Conservation (phyloP, 2,797 vertebrate species). For the Emys orbicularis region DNA sequence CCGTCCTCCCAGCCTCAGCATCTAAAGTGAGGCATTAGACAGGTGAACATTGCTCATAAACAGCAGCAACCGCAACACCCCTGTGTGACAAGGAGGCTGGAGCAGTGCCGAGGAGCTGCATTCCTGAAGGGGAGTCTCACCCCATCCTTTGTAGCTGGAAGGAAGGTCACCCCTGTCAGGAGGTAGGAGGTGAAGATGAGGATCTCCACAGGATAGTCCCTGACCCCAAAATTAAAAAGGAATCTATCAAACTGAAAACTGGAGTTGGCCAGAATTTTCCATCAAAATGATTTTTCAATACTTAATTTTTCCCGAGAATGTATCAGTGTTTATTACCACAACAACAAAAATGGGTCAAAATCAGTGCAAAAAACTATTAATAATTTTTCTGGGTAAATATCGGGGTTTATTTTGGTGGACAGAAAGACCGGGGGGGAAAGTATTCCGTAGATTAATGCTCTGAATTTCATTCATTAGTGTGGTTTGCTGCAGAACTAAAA, state of each 20-base stretch:
- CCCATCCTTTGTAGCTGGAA: neutral
- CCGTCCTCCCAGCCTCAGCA: neutral
- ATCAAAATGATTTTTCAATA: neutral
- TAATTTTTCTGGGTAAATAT: too few species aligned
- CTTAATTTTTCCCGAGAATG: too few species aligned
- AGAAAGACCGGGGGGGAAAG: too few species aligned
- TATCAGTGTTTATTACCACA: too few species aligned
- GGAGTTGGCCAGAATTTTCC: neutral
- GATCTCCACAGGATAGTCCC: neutral
- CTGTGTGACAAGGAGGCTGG: neutral
- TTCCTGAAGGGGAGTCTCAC: neutral
- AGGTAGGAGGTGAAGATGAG: neutral
- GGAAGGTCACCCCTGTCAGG: neutral
- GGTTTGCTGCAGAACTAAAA: too few species aligned
- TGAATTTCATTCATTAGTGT: too few species aligned
- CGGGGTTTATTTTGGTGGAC: too few species aligned
- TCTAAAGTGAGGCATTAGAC: neutral
- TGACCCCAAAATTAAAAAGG: neutral
- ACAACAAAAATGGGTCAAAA: too few species aligned
- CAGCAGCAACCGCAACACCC: neutral
- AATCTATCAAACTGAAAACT: neutral
- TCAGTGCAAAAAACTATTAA: too few species aligned
- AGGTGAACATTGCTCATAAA: neutral
- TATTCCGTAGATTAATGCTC: too few species aligned
- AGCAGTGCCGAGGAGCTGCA: neutral